phyloP scores from a whole-genome alignment of 1,140 invertebrate species.

The Oscheius sp. region DNA sequence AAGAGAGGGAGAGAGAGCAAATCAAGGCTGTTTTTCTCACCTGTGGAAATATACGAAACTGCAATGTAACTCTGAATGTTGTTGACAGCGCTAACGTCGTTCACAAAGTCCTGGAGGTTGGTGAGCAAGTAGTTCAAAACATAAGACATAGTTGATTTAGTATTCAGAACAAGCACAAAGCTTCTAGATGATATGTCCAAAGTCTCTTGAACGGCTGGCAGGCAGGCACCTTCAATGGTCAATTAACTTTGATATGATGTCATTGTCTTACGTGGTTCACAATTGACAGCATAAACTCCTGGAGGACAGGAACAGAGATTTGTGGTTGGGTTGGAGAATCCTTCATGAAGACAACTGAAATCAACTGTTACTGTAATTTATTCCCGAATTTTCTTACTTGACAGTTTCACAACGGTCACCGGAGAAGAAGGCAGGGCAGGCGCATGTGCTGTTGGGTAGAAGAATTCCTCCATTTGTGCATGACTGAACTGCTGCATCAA shows the following conservation, averaged over 20 bases:
- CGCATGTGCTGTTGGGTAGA: background rate
- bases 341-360: background rate
- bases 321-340: background rate
- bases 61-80: too few relatives aligned
- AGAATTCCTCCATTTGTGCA: background rate
- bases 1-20: too few relatives aligned
- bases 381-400: background rate
- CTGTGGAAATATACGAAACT: too few relatives aligned
- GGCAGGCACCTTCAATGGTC: background rate
- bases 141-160: background rate
- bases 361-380: background rate
- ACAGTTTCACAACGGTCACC: background rate
- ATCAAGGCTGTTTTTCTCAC: too few relatives aligned
- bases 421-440: background rate
- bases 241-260: background rate
- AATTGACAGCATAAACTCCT: background rate
- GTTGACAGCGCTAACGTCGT: too few relatives aligned
- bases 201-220: background rate
- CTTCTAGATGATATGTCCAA: background rate
- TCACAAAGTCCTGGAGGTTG: too few relatives aligned
- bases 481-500: background rate
- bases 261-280: background rate
- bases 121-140: background rate
- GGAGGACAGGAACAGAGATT: background rate
- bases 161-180: background rate